Percentiles rank a stretch among this genome's conserved stretches.
These are phyloP conservation scores for Drosophila ochracea DNA, from an alignment of 2,888 invertebrate genomes.

Conservation along the genomic window DNA sequence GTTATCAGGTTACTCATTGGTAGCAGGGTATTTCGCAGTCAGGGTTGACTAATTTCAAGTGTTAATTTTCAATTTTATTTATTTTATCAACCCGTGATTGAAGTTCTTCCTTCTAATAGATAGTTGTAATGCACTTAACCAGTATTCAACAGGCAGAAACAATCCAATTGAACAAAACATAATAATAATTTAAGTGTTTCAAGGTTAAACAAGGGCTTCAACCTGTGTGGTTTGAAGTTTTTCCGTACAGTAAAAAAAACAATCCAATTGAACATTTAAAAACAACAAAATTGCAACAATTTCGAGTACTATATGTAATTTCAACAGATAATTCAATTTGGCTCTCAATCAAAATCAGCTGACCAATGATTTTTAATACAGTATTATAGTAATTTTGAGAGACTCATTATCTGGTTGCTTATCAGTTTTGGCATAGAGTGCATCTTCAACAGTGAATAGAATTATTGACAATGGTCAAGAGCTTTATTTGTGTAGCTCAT, in stretches of 20 bases:
- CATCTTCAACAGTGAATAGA: constrained; percentile 26
- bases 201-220: not conserved
- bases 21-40: not conserved
- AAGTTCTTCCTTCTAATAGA: constrained; percentile 2
- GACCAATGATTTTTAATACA: not conserved
- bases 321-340: not conserved
- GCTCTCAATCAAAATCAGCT: constrained; percentile 4
- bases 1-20: not conserved
- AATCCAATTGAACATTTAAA: constrained; percentile 11
- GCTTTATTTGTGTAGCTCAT: constrained; percentile 32
- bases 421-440: constrained; percentile 33
- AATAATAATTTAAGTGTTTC: not conserved
- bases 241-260: constrained; percentile 4
- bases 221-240: not conserved
- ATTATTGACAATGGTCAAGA: constrained; percentile 45
- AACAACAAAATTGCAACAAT: not conserved
- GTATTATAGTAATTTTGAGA: constrained; percentile 3
- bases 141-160: not conserved
- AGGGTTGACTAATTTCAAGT: not conserved
- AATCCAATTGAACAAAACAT: constrained; percentile 5
- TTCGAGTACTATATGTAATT: constrained; percentile 6
- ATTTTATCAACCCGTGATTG: not conserved
- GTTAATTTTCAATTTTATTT: not conserved
- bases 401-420: constrained; percentile 42
- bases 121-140: not conserved